Conservation (phyloP, 1,140 invertebrate species). For the Vanessa atalanta region DNA sequence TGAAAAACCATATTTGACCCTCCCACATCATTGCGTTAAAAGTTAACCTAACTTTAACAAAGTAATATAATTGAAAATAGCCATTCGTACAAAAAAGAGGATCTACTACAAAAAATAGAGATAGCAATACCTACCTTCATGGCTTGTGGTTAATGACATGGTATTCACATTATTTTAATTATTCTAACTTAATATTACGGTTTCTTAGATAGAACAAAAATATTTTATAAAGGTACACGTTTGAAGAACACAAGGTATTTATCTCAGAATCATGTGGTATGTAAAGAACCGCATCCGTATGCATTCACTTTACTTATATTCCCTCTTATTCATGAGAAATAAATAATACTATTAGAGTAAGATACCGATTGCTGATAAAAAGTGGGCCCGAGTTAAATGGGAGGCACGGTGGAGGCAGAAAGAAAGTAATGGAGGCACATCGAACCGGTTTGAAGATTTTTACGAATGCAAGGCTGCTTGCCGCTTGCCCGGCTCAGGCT, state of each 20-base stretch:
- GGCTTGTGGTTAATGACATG: too few species aligned
- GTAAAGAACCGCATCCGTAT: conserved; percentile 70
- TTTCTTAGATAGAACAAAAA: background rate
- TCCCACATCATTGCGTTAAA: conserved; percentile 34
- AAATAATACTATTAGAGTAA: conserved; percentile 81
- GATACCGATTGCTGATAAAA: conserved; percentile 81
- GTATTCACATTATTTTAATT: background rate
- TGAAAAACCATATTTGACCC: conserved; percentile 41
- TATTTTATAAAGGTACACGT: background rate
- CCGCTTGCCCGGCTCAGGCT: conserved; percentile 53
- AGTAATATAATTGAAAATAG: conserved; percentile 11
- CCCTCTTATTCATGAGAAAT: conserved; percentile 79
- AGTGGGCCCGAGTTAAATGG: conserved; percentile 79
- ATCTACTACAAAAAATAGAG: too few species aligned
- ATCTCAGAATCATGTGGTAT: conserved; percentile 67
- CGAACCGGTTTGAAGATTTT: conserved; percentile 80
- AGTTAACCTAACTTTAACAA: conserved; percentile 16
- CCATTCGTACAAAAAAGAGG: conserved; percentile 26
- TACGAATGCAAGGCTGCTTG: conserved; percentile 78
- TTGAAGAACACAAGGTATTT: conserved; percentile 48
- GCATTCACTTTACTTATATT: conserved; percentile 77
- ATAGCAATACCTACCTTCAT: too few species aligned
- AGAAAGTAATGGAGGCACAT: conserved; percentile 80
- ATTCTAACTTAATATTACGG: background rate
- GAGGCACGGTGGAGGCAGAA: conserved; percentile 77